Base-by-base conservation (phyloP, 2,888 invertebrate species). In the Zootermopsis nevadensis region DNA sequence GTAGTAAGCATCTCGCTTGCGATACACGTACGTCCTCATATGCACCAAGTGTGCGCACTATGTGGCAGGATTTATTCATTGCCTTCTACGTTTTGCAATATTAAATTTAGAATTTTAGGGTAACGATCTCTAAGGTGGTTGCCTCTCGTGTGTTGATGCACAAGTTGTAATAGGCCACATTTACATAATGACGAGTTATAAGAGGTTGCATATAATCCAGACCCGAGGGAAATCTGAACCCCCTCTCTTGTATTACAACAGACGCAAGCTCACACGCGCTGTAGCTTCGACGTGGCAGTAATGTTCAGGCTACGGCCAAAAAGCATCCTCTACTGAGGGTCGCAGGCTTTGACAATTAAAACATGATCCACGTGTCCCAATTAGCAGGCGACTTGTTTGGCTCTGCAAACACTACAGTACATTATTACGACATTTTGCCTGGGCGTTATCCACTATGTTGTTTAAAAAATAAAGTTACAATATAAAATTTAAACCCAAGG, bases 351-450 rank as follows among this genome's bases (percentile, higher is more conserved):
- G 79, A 79, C 79, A 79, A 79, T 79, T 79, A 79, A 79, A 79
- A 79, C 79, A 79, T 33, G 60, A 79, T 55, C 15, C 66, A 35
- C 79, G 60, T 79, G 79, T 38, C 79, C 79, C 79, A 79, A 79
- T 79, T 79, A 79, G 79, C 79, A n/a, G 38, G 79, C 79, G 38
- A 38, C 53, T 35, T 79, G 79, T 79, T 79, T 53, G 35, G 35
- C 60, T 60, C 27, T 60, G n/a, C 60, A 27, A 12, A 48, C 55
- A 55, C 55, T 55, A 22, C 55, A 55, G 24, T 22, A 55, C 55
- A 22, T 19, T 6, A 12, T 48, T n/a, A n/a, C n/a, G n/a, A n/a
- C n/a, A n/a, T n/a, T n/a, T n/a, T n/a, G n/a, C n/a, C n/a, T n/a
- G n/a, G n/a, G n/a, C n/a, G n/a, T n/a, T n/a, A n/a, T n/a, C n/a